These are phyloP conservation scores for Theocolax elegans DNA, from an alignment of 1,140 invertebrate genomes.

Conservation along the genomic window DNA sequence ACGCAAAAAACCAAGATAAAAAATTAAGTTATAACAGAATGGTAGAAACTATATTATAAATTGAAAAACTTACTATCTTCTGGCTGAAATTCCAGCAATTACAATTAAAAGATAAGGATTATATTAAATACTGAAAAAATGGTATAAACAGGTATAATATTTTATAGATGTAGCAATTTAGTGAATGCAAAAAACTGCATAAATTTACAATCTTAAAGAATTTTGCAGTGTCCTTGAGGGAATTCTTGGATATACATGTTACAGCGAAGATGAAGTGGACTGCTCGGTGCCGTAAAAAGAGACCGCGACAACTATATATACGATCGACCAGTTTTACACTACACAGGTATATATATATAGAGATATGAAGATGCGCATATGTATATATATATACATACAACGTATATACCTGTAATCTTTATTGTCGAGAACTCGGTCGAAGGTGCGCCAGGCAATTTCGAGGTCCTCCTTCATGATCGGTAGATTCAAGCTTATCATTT, in stretches of 20 bases:
- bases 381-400: background rate
- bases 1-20: too few species aligned
- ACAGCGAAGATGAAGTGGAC: constrained; percentile 1
- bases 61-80: too few species aligned
- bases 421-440: constrained; percentile 58
- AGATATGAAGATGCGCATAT: background rate
- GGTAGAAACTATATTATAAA: too few species aligned
- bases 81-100: too few species aligned
- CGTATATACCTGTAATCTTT: constrained; percentile 55
- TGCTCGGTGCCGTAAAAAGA: background rate
- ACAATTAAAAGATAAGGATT: too few species aligned
- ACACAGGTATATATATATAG: background rate
- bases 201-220: too few species aligned
- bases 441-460: constrained; percentile 50
- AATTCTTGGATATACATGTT: too few species aligned
- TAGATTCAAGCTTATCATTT: constrained; percentile 51
- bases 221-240: constrained; percentile 5
- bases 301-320: background rate
- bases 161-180: too few species aligned
- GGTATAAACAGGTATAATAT: too few species aligned
- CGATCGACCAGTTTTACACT: background rate
- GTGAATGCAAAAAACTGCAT: too few species aligned
- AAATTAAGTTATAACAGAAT: too few species aligned
- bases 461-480: constrained; percentile 50
- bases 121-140: too few species aligned